Base-by-base conservation (phyloP, 2,797 vertebrate species). In the Coreius guichenoti region DNA sequence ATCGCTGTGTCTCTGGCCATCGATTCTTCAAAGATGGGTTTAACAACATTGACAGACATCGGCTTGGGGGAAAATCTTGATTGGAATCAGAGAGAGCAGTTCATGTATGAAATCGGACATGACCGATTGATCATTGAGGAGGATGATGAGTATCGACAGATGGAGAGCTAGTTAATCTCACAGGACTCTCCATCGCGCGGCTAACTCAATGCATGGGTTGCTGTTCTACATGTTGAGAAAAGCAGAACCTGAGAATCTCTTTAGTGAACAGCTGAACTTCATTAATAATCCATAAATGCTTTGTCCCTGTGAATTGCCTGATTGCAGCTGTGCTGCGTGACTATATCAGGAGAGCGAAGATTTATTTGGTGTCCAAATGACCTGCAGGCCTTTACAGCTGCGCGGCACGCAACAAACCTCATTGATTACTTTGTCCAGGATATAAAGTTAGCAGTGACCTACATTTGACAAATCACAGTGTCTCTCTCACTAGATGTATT, bases 51-150 rank as follows among this genome's bases (percentile, higher is more conserved):
- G 74, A 39, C 51, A 11, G 33, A 49, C n/a, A 36, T 86, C n/a
- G 67, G 90, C 90, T 90, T 87, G 39, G 82, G 89, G 89, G 88
- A 89, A 87, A 56, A 45, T 43, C 36, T 83, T 91, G 90, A 92
- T 94, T 90, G 91, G 89, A 89, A 86, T 86, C 80, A 26, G 68
- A 86, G 88, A 73, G 86, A 90, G 86, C 89, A 94, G 91, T 87
- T 92, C 93, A 94, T 92, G 93, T 91, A 78, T 96, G 93, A 97
- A 97, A 97, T 96, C 17, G 91, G 95, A 96, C 95, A 0, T 92
- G 94, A 90, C 94, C 91, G 91, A 97, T 95, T 91, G 95, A 96
- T 94, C 87, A 1, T 17, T 36, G 67, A 61, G 80, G 67, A 56
- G 82, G 86, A 85, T 58, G 81, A 83, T 29, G 56, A 79, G 72